Percentiles rank a stretch among this genome's conserved stretches.
These are phyloP conservation scores for Harpalus rufipes DNA, from an alignment of 2,888 invertebrate species.

Conservation along the genomic window DNA sequence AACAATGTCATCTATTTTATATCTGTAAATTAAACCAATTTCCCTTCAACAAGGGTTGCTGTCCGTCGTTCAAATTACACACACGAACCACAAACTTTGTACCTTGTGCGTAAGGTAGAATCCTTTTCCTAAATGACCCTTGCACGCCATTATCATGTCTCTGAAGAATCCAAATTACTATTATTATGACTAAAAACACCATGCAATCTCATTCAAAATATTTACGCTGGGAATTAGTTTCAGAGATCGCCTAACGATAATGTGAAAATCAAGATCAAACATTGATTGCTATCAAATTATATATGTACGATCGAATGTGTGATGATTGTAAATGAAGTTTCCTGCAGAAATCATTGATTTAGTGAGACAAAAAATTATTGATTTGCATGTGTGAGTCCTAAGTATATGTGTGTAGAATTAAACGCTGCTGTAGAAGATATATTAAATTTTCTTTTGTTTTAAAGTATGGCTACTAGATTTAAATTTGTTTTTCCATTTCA, in stretches of 20 bases:
- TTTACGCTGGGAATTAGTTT: conserved; percentile 52
- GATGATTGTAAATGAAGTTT: conserved; percentile 29
- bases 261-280: conserved; percentile 47
- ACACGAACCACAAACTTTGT: neutral
- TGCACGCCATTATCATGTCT: conserved; percentile 64
- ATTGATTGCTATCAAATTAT: conserved; percentile 56
- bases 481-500: conserved; percentile 8
- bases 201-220: conserved; percentile 67
- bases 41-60: conserved; percentile 30
- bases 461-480: neutral
- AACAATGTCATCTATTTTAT: neutral
- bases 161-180: conserved; percentile 56
- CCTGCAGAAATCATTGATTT: conserved; percentile 13
- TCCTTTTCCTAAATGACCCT: conserved; percentile 38
- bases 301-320: conserved; percentile 40
- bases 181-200: conserved; percentile 63
- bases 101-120: neutral
- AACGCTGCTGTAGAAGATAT: neutral
- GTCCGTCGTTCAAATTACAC: conserved; percentile 54
- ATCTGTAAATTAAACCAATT: conserved; percentile 20
- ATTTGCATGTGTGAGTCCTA: conserved; percentile 6
- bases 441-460: neutral
- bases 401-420: conserved; percentile 12
- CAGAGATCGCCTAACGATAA: conserved; percentile 15
- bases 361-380: conserved; percentile 16